These are phyloP conservation scores for Esox masquinongy DNA, from an alignment of 2,797 vertebrate species.

Conservation along the genomic window DNA sequence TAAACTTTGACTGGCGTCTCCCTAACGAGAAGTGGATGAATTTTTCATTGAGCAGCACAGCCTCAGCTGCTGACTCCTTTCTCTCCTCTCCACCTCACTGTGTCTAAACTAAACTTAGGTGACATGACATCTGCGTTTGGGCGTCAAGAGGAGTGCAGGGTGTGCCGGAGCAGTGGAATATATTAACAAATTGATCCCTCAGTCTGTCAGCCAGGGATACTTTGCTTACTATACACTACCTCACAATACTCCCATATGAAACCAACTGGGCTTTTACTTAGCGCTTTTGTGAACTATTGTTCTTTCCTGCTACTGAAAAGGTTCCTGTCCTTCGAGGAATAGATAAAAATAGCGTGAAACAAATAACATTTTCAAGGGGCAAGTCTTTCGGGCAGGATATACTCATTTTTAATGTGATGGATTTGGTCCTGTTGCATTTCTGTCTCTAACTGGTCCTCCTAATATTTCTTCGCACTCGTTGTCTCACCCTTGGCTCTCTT, in stretches of 20 bases:
- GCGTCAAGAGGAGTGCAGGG: slow-evolving; percentile 78
- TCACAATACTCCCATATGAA: slow-evolving; percentile 1
- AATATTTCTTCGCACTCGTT: slow-evolving; percentile 14
- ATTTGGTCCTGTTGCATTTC: not conserved
- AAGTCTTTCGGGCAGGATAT: not conserved
- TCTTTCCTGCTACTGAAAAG: not conserved
- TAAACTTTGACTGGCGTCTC: slow-evolving; percentile 87
- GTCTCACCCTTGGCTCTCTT: slow-evolving; percentile 33
- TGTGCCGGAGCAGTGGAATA: slow-evolving; percentile 84
- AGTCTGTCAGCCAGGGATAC: slow-evolving; percentile 67
- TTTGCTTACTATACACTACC: slow-evolving; percentile 26
- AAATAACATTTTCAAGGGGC: not conserved
- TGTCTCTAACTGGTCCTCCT: not conserved
- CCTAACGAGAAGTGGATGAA: slow-evolving; percentile 85
- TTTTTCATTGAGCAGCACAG: slow-evolving; percentile 90
- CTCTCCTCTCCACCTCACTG: slow-evolving; percentile 81
- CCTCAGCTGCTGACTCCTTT: slow-evolving; percentile 52
- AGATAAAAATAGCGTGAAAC: not conserved
- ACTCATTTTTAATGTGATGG: not conserved
- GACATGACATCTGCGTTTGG: slow-evolving; percentile 81
- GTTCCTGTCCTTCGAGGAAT: not conserved
- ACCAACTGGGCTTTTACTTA: not conserved
- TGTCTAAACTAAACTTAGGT: slow-evolving; percentile 92
- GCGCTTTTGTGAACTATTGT: slow-evolving; percentile 29
- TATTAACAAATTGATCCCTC: slow-evolving; percentile 78